A percentile compares a stretch with the other conserved stretches of the same genome.
Conservation (phyloP, 2,113 vertebrate genomes). For the Willisornis vidua region DNA sequence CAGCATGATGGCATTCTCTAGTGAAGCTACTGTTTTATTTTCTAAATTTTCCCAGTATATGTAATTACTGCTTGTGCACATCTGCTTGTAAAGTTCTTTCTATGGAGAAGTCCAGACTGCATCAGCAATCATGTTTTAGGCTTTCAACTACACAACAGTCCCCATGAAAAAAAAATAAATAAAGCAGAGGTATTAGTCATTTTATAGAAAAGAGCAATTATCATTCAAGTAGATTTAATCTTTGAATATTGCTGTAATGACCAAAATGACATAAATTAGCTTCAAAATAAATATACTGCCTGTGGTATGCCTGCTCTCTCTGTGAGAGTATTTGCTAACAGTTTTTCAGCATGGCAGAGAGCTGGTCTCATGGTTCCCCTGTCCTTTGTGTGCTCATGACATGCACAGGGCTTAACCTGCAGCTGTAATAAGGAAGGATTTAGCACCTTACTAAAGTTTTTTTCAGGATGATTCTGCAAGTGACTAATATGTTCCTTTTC, state of each 20-base stretch:
- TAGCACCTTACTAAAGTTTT: neutral
- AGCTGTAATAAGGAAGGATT: neutral
- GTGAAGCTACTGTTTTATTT: neutral
- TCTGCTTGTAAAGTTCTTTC: neutral
- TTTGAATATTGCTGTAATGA: neutral
- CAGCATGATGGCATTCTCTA: neutral
- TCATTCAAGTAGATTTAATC: neutral
- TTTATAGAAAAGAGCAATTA: constrained; percentile 24
- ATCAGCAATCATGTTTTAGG: neutral
- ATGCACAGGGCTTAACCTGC: neutral
- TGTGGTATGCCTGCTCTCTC: neutral
- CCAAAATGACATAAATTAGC: neutral
- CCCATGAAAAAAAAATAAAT: neutral
- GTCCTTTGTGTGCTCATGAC: neutral
- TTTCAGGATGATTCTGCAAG: neutral
- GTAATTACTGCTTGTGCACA: neutral
- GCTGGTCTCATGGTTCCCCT: neutral
- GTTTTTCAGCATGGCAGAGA: neutral
- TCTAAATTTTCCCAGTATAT: neutral
- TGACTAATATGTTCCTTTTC: neutral
- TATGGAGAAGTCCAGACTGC: neutral
- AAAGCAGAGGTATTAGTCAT: constrained; percentile 27
- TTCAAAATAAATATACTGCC: neutral
- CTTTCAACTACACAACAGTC: neutral
- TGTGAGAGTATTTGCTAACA: neutral